A percentile compares a stretch with the other conserved stretches of the same genome.
These are phyloP conservation scores for Sus cebifrons DNA, from an alignment of 2,797 vertebrate species.

Conservation along the genomic window DNA sequence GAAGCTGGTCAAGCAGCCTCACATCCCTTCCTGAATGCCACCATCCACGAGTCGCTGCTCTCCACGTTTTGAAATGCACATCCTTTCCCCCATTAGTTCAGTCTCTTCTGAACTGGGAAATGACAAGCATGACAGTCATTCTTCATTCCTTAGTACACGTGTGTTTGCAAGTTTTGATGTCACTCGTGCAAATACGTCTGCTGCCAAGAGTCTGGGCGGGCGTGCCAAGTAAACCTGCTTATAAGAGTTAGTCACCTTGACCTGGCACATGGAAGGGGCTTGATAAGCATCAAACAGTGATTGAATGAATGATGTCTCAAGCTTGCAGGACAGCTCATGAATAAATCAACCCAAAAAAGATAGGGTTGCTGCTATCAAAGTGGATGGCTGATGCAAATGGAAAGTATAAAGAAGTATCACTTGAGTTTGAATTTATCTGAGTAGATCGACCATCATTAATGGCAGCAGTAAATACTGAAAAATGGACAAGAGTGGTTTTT, in stretches of 20 bases:
- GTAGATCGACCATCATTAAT: conserved; percentile 18
- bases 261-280: background rate
- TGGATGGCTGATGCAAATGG: conserved; percentile 26
- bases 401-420: conserved; percentile 44
- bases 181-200: background rate
- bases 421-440: background rate
- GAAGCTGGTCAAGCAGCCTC: background rate
- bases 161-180: background rate
- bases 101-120: background rate
- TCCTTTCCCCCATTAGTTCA: background rate
- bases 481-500: background rate
- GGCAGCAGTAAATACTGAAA: background rate
- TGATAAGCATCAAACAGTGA: background rate
- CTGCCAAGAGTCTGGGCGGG: background rate
- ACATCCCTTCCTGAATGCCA: background rate
- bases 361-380: background rate
- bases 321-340: background rate
- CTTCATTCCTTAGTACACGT: background rate
- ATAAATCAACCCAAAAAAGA: conserved; percentile 52
- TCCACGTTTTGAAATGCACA: background rate
- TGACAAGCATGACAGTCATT: background rate
- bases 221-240: background rate
- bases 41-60: background rate
- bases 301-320: background rate
- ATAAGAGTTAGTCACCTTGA: background rate